These are phyloP conservation scores for Pocillopora grandis DNA, from an alignment of 92 coral and sea anemone genomes.

Conservation along the genomic window DNA sequence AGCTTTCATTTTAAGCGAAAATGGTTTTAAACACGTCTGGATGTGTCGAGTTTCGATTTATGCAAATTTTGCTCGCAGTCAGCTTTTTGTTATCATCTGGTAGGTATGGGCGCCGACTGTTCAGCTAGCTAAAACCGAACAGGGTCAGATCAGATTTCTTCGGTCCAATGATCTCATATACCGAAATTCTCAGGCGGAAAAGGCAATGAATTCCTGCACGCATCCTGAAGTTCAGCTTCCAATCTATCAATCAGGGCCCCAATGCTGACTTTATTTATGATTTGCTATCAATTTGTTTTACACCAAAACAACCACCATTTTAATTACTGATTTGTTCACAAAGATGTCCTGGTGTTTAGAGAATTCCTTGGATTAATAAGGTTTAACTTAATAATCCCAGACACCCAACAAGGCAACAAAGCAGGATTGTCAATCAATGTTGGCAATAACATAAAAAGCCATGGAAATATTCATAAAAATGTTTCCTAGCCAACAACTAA, in stretches of 20 bases:
- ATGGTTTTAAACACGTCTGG: neutral
- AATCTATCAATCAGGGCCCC: neutral
- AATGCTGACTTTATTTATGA: neutral
- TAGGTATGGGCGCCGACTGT: neutral
- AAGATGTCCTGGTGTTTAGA: neutral
- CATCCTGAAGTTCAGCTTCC: neutral
- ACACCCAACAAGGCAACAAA: neutral
- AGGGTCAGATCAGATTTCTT: neutral
- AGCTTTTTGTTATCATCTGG: neutral
- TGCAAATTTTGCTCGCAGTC: no score
- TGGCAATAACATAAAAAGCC: neutral
- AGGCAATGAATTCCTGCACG: conserved; percentile 23
- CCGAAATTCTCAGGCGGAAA: neutral
- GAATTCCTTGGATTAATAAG: neutral
- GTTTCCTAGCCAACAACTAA: no score
- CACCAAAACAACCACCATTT: neutral
- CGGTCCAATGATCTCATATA: conserved; percentile 1
- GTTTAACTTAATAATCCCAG: neutral
- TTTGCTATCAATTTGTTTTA: neutral
- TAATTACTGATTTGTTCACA: neutral
- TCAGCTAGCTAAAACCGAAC: neutral
- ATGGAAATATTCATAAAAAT: no score
- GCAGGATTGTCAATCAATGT: neutral
- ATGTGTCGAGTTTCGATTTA: neutral
- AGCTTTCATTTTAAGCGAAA: neutral